Conservation (phyloP, 2,113 vertebrate species). For the Elachura formosa region DNA sequence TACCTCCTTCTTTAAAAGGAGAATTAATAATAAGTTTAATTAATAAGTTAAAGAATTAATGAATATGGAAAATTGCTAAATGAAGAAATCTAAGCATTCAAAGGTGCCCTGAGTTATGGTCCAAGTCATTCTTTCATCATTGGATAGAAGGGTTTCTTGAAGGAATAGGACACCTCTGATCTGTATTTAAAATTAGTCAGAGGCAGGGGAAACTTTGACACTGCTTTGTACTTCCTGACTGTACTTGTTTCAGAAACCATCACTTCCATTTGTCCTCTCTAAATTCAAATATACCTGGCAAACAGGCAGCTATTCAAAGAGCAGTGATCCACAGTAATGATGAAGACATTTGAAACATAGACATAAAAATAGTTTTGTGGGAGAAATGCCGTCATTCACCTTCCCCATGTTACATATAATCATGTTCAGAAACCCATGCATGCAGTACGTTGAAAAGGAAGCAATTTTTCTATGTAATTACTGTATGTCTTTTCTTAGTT, state of each 20-base stretch:
- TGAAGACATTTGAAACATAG: background rate
- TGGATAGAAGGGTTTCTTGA: background rate
- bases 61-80: background rate
- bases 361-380: background rate
- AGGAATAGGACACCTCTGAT: background rate
- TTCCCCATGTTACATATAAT: background rate
- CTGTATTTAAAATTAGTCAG: background rate
- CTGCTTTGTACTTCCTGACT: background rate
- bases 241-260: background rate
- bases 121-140: background rate
- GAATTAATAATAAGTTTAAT: too few relatives aligned
- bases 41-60: background rate
- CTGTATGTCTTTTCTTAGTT: background rate
- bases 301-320: background rate
- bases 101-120: background rate
- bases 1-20: background rate
- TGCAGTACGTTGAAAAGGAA: background rate
- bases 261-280: background rate
- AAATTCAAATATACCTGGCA: background rate
- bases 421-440: background rate
- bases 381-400: background rate
- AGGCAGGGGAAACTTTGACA: background rate
- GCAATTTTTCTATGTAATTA: background rate
- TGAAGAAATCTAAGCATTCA: background rate
- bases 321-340: background rate